These are phyloP conservation scores for Podarcis raffonei DNA, from an alignment of 2,113 vertebrate species.

Conservation along the genomic window DNA sequence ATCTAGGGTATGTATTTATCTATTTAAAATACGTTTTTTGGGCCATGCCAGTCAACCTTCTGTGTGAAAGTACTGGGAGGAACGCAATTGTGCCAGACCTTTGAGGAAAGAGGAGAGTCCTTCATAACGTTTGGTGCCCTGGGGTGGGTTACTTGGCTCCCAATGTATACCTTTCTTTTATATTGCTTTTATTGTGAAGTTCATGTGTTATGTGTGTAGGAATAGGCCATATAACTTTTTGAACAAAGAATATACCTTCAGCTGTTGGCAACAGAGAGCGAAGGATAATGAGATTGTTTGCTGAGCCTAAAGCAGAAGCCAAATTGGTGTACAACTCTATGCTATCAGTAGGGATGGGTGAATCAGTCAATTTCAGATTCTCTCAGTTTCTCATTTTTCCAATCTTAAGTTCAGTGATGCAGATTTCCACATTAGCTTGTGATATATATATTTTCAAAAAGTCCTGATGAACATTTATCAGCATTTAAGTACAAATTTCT, in stretches of 20 bases:
- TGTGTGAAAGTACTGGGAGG: not conserved
- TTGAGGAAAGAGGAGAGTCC: not conserved
- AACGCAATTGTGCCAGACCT: not conserved
- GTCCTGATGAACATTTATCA: too few relatives aligned
- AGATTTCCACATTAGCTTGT: too few relatives aligned
- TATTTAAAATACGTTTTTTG: too few relatives aligned
- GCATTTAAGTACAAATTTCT: too few relatives aligned
- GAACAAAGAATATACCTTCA: not conserved
- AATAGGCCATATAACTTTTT: not conserved
- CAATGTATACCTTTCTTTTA: too few relatives aligned
- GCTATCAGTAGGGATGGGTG: slow-evolving; percentile 49
- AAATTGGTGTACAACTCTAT: not conserved
- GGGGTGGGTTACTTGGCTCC: not conserved
- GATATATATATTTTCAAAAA: too few relatives aligned
- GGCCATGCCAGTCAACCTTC: not conserved
- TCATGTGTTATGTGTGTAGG: not conserved
- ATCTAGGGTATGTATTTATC: too few relatives aligned
- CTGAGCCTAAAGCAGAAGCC: not conserved
- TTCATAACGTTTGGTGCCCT: not conserved
- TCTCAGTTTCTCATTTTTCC: too few relatives aligned
- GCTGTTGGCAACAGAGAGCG: not conserved
- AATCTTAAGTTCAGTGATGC: too few relatives aligned
- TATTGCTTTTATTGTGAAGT: not conserved
- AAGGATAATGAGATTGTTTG: not conserved
- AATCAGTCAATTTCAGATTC: too few relatives aligned